These are phyloP conservation scores for Neolamprologus longior DNA, from an alignment of 2,113 vertebrate species.

Conservation along the genomic window DNA sequence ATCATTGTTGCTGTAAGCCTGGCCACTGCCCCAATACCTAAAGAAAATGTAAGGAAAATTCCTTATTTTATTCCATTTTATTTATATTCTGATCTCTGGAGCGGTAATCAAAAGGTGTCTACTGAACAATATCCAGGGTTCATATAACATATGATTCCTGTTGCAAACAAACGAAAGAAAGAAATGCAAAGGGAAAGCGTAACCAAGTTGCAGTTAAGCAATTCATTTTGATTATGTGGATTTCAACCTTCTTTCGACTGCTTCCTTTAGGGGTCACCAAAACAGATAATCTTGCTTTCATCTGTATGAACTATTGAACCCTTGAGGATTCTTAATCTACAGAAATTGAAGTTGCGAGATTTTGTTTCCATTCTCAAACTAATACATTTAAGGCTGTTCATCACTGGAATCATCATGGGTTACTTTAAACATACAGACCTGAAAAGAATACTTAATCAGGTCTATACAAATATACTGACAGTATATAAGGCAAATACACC, in stretches of 20 bases:
- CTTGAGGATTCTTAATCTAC: neutral
- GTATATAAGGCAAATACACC: fast-evolving
- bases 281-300: neutral
- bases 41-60: conserved; percentile 74
- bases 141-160: neutral
- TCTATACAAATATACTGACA: neutral
- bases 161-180: neutral
- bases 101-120: neutral
- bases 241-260: neutral
- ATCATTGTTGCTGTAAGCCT: conserved; percentile 76
- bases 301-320: neutral
- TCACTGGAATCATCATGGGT: neutral
- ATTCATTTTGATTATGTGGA: neutral
- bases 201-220: neutral
- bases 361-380: neutral
- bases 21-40: conserved; percentile 76
- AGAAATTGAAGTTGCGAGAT: neutral
- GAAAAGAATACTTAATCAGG: neutral
- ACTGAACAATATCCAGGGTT: neutral
- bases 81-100: neutral
- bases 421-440: neutral
- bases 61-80: neutral
- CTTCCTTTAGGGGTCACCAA: neutral
- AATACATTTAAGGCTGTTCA: neutral
- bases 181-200: neutral